A percentile compares a stretch with the other conserved stretches of the same genome.
Evolutionary conservation across 1,140 invertebrate genomes (phyloP).

Genomic region (Drosophila athabasca): DNA sequence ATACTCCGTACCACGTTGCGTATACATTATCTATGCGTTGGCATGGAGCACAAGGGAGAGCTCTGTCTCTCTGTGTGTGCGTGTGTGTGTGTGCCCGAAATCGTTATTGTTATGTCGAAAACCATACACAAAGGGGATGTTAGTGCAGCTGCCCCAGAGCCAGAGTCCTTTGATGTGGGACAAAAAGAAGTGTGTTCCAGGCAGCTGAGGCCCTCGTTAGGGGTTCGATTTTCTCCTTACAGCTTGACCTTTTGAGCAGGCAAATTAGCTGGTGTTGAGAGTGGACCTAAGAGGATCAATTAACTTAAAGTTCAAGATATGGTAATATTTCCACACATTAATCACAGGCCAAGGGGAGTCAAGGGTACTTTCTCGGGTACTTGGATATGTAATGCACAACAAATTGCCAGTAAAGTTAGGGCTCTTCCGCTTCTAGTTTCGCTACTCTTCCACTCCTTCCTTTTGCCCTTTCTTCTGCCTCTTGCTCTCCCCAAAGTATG

Average conservation of each 20-base stretch:
- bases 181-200: slow-evolving; percentile 35
- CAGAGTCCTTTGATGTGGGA: slow-evolving; percentile 54
- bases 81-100: slow-evolving; percentile 45
- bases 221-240: slow-evolving; percentile 31
- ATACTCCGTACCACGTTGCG: slow-evolving; percentile 46
- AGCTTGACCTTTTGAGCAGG: slow-evolving; percentile 20
- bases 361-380: neutral
- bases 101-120: slow-evolving; percentile 74
- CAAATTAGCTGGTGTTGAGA: slow-evolving; percentile 11
- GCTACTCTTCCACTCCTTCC: neutral
- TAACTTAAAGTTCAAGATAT: slow-evolving; percentile 14
- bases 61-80: neutral
- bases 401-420: slow-evolving; percentile 15
- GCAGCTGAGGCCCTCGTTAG: neutral
- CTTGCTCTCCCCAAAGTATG: too few species aligned
- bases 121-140: slow-evolving; percentile 53
- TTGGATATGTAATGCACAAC: slow-evolving; percentile 31
- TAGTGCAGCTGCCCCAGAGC: slow-evolving; percentile 55
- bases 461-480: neutral
- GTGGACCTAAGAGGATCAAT: slow-evolving; percentile 29
- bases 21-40: slow-evolving; percentile 61
- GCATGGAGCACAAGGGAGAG: slow-evolving; percentile 48
- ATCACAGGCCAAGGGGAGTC: neutral
- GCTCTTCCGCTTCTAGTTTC: neutral
- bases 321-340: slow-evolving; percentile 23